Base-by-base conservation (phyloP, 2,797 vertebrate species). In the Typhlichthys eigenmanni region DNA sequence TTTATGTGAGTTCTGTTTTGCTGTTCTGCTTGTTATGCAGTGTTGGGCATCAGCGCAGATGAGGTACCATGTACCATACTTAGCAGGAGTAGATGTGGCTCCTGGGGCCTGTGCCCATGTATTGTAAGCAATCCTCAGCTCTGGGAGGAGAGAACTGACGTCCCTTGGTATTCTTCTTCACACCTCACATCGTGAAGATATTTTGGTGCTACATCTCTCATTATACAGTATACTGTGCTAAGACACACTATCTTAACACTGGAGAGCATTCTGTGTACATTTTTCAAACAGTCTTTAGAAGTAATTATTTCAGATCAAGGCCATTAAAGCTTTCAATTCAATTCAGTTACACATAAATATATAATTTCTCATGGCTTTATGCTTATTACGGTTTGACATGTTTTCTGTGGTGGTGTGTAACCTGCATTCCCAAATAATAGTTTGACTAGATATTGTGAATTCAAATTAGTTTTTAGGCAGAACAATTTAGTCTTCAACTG, bases 191-290 rank as follows among this genome's bases (percentile, higher is more conserved):
- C 53, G 59, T 4, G 10, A 50, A 81, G 75, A 81, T 77, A 29
- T 74, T 70, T 50, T 72, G 72, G 59, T 79, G 80, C 29, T 14
- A 61, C 66, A 63, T 74, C 66, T 46, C 49, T 68, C 73, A 65
- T 72, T 55, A 11, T 51, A 8, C 4, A 7, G 57, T 48, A 11
- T 51, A 8, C 4, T 9, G 57, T 48, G 66, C 54, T 62, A 55
- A 71, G 71, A 71, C 48, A 34, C 66, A 17, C 9, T 54, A 53
- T 58, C 50, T 69, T 58, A 75, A 63, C 74, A 68, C 65, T 24
- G 24, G 24, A 24, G 24, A 24, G 24, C 24, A 24, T 24, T 24
- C 24, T 24, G 24, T 24, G 68, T 57, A 62, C 16, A 5, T 60
- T 46, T 75, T 66, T 57, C 64, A 66, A 69, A 34, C 56, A 65